Base-by-base conservation (phyloP, 2,113 vertebrate genomes). In the Tetrax tetrax region DNA sequence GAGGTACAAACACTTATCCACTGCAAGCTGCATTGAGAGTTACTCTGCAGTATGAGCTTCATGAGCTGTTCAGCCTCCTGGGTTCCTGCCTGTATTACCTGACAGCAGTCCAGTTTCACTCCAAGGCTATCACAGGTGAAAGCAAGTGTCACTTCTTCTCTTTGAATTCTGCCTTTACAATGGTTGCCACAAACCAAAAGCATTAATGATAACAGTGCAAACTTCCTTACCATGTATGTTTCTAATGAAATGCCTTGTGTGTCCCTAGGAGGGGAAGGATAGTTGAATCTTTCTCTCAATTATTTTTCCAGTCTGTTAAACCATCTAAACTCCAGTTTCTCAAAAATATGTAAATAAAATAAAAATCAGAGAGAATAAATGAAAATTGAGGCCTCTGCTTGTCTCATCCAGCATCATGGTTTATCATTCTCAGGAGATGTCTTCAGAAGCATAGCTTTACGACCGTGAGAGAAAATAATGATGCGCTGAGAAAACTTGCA, bases 231-330 rank as follows among this genome's bases (percentile, higher is more conserved):
- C 25, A 16, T 51, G 66, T 68, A 3, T 59, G 29, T 63, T 64
- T 89, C 95, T 94, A 93, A 81, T 77, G 92, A 96, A 95, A 90
- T 28, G 43, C 61, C 4, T 35, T 72, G 25, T 37, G 66, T 50
- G 33, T 77, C 92, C 72, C 92, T 35, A 69, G 75, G 23, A 59
- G 35, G 12, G 13, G 16, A 41, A 96, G 76, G 82, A 75, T 65
- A 87, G 75, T 65, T 90, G 87, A 60, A 63, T 92, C 80, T 95
- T 74, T 71, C 84, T 90, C 71, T 96, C 97, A 94, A 93, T 97
- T 97, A 97, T 95, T 97, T 98, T 96, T 96, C 88, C 76, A 94
- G 90, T 87, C 95, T 91, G 94, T 97, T 97, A 96, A 96, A 97
- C 85, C 78, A 75, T 88, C 90, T 89, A 79, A 87, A 75, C 23